These are phyloP conservation scores for Callithrix jacchus DNA, from an alignment of 2,113 vertebrate genomes.

Conservation along the genomic window DNA sequence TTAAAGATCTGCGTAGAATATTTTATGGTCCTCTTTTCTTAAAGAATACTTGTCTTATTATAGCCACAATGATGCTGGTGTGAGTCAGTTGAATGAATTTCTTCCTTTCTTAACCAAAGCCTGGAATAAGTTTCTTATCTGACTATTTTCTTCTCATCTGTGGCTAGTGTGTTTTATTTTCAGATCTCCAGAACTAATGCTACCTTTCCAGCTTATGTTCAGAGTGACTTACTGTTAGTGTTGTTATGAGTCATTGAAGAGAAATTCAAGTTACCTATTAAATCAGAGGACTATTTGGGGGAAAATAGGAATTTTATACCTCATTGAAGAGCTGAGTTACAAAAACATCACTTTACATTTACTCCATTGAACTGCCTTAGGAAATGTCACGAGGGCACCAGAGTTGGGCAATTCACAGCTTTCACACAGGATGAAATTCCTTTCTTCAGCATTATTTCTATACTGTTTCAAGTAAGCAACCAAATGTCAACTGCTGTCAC, in stretches of 20 bases:
- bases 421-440: not conserved
- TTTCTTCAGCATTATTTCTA: constrained; percentile 18
- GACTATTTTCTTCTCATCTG: not conserved
- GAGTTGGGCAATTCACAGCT: not conserved
- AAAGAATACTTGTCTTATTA: constrained; percentile 76
- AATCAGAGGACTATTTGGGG: constrained; percentile 50
- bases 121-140: not conserved
- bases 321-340: constrained; percentile 57
- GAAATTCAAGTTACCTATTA: constrained; percentile 62
- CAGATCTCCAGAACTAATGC: not conserved
- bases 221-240: constrained; percentile 27
- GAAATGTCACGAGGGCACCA: not conserved
- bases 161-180: not conserved
- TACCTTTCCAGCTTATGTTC: not conserved
- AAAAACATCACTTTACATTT: constrained; percentile 58
- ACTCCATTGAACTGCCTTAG: constrained; percentile 35
- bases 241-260: constrained; percentile 52
- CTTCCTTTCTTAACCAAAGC: constrained; percentile 65
- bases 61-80: constrained; percentile 65
- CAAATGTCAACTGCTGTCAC: constrained; percentile 48
- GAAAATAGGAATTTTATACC: constrained; percentile 63
- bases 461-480: constrained; percentile 15
- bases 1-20: constrained; percentile 70
- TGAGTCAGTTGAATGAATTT: constrained; percentile 72
- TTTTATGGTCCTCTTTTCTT: constrained; percentile 70